Evolutionary conservation across 2,888 invertebrate species (phyloP), one percentile per base, ranked within the genome.

Genomic region (Electrophaes corylata): DNA sequence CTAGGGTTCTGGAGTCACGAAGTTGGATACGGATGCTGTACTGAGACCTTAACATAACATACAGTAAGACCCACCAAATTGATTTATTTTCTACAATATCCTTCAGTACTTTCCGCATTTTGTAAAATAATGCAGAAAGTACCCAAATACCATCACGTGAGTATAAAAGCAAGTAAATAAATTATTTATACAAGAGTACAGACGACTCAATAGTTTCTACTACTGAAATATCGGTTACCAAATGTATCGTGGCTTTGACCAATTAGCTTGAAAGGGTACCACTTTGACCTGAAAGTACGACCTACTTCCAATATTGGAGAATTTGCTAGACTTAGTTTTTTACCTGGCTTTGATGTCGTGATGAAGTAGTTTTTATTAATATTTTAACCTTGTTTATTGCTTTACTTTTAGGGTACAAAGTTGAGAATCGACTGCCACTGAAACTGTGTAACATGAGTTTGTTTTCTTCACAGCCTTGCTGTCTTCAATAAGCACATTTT

Each of bases 171-270:
- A 16, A 31, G 39, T 26, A 37, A 44, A 37, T 37, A 18, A 52
- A 43, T 51, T 29, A 45, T 39, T 45, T 52, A 26, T 37, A 44
- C 33, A n/a, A 35, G 10, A 18, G 5, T 44, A 52, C 19, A 14
- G 11, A 18, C 18, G 11, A 45, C 11, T n/a, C 8, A 18, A 31
- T 16, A 41, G 41, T 46, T 53, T 46, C 11, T 40, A 41, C 37
- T 16, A 37, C 12, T 43, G 10, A 16, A 48, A 43, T 49, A 55
- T 48, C 54, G 39, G 58, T 49, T 43, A 41, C 43, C 35, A 44
- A 39, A 60, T 57, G 44, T 64, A 55, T 41, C 61, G 60, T 58
- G 55, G 63, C 58, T 63, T 50, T 49, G 37, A 51, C 51, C 57
- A 63, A 65, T 65, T 65, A 63, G 48, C 55, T 46, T 58, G 39